phyloP scores from a whole-genome alignment of 2,797 vertebrate species.

The Malurus splendens region DNA sequence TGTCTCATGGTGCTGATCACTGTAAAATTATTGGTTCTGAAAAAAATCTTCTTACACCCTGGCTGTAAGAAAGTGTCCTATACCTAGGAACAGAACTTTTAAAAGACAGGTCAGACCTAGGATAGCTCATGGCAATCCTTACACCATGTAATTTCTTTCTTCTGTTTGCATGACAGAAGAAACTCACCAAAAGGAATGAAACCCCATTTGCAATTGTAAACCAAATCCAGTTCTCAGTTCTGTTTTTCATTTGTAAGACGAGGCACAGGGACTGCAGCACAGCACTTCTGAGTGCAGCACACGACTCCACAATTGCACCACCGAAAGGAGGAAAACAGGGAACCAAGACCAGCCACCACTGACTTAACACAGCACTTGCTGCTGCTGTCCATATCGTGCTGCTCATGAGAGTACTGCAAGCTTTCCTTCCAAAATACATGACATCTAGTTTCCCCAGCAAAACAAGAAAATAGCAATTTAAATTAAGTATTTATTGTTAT shows the following conservation, averaged over 20 bases:
- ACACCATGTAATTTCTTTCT: background rate
- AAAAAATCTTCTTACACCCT: background rate
- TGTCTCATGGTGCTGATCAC: background rate
- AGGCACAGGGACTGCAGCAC: background rate
- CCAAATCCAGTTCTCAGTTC: background rate
- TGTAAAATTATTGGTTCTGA: background rate
- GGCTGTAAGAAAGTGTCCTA: background rate
- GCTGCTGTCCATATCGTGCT: accelerated
- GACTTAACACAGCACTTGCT: accelerated
- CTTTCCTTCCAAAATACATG: background rate
- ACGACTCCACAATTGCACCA: accelerated
- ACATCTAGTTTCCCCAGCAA: background rate
- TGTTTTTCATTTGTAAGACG: background rate
- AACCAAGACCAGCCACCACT: accelerated
- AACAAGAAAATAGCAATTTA: background rate
- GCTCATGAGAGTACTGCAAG: background rate
- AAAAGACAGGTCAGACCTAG: background rate
- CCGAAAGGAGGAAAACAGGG: background rate
- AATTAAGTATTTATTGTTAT: background rate
- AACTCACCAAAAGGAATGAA: background rate
- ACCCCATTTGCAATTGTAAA: background rate
- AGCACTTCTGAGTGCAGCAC: background rate
- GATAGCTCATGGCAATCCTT: background rate
- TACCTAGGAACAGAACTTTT: background rate
- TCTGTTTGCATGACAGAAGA: background rate